Conservation (phyloP, 1,140 invertebrate species). For the fruit fly (Drosophila melanogaster) region Release_6_plus_ISO1_MT NT_033777.3:13554001-13554500, state of each 20-base stretch:
- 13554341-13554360: slow-evolving; percentile 80
- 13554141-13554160: slow-evolving; percentile 38
- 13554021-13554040: slow-evolving; percentile 37
- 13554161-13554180: slow-evolving; percentile 35
- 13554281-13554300: slow-evolving; percentile 76
- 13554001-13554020: slow-evolving; percentile 50
- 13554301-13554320: slow-evolving; percentile 73
- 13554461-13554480: slow-evolving; percentile 63
- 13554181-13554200: background rate
- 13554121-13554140: slow-evolving; percentile 78
- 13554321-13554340: slow-evolving; percentile 80
- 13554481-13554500: slow-evolving; percentile 72
- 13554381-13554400: slow-evolving; percentile 81
- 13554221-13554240: background rate
- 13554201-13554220: slow-evolving; percentile 8
- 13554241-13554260: background rate
- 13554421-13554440: slow-evolving; percentile 67
- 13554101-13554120: slow-evolving; percentile 45
- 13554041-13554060: background rate
- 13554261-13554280: slow-evolving; percentile 75
- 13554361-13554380: slow-evolving; percentile 81
- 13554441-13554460: slow-evolving; percentile 71
- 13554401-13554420: slow-evolving; percentile 10
- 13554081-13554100: background rate
- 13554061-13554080: background rate